A percentile compares a stretch with the other conserved stretches of the same genome.
phyloP scores from a whole-genome alignment of 2,797 vertebrate species.

The Mastacembelus armatus region DNA sequence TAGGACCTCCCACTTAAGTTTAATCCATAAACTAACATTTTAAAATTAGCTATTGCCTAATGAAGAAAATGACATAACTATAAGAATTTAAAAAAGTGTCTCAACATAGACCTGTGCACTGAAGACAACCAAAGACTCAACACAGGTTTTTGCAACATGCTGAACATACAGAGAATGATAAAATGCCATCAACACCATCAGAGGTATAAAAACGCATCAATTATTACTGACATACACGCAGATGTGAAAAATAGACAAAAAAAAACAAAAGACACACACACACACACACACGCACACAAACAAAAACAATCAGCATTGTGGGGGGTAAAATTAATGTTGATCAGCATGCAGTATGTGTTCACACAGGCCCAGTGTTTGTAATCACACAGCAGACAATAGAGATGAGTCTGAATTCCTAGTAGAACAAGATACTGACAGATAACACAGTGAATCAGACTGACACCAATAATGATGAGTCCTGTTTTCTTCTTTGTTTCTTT shows the following conservation, averaged over 20 bases:
- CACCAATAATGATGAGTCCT: slow-evolving; percentile 42
- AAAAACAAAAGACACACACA: no score
- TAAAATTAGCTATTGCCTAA: no score
- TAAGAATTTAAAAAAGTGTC: no score
- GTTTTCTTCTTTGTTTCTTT: slow-evolving; percentile 30
- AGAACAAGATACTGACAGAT: slow-evolving; percentile 65
- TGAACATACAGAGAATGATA: no score
- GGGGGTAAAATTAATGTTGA: slow-evolving; percentile 14
- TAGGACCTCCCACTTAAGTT: no score
- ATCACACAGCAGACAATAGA: slow-evolving; percentile 64
- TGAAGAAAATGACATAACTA: no score
- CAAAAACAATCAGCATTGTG: slow-evolving; percentile 5
- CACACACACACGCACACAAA: no score
- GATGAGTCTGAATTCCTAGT: slow-evolving; percentile 52
- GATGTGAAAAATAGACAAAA: slow-evolving; percentile 1
- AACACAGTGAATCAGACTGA: slow-evolving; percentile 49
- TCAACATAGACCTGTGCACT: no score
- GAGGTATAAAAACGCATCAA: slow-evolving; percentile 19
- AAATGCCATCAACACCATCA: no score
- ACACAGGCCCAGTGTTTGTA: slow-evolving; percentile 41
- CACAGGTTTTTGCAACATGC: no score
- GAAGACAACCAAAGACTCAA: no score
- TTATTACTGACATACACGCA: slow-evolving; percentile 14
- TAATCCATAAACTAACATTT: no score
- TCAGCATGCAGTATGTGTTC: slow-evolving; percentile 41